Percentiles rank a stretch among this genome's conserved stretches.
Evolutionary conservation across 2,888 invertebrate genomes (phyloP).

Genomic region (Drosophila mimica): DNA sequence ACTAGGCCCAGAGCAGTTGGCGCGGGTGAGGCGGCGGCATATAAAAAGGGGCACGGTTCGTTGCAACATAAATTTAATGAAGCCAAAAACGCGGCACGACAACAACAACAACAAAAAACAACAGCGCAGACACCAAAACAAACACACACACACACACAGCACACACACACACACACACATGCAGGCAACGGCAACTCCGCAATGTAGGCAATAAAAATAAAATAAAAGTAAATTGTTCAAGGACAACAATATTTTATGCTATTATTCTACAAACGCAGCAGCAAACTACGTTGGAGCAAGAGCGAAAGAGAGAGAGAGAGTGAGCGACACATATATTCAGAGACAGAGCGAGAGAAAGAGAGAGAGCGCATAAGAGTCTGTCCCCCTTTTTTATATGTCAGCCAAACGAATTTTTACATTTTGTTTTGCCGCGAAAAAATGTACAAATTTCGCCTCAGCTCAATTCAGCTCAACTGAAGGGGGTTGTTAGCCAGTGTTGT

Average conservation of each 20-base stretch:
- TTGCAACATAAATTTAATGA: constrained; percentile 81
- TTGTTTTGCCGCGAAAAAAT: constrained; percentile 49
- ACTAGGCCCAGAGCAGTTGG: constrained; percentile 72
- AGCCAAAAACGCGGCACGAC: constrained; percentile 69
- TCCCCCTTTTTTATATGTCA: constrained; percentile 22
- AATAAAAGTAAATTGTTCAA: constrained; percentile 82
- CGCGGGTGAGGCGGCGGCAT: constrained; percentile 5
- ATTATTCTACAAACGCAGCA: constrained; percentile 69
- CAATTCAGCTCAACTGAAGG: constrained; percentile 16
- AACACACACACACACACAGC: constrained; percentile 38
- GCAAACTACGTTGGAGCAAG: constrained; percentile 1
- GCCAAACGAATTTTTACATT: constrained; percentile 26
- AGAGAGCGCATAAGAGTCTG: constrained; percentile 18
- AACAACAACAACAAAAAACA: constrained; percentile 61
- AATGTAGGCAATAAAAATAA: constrained; percentile 80
- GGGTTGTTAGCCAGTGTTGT: constrained; percentile 36
- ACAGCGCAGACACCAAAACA: constrained; percentile 70
- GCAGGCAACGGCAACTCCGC: constrained; percentile 45
- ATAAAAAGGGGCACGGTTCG: constrained; percentile 39
- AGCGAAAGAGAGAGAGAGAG: constrained; percentile 3
- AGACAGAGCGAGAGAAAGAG: neutral
- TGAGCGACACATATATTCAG: constrained; percentile 3
- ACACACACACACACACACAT: constrained; percentile 31
- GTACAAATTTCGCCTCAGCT: constrained; percentile 64
- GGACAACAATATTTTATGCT: constrained; percentile 81